Evolutionary conservation across 2,797 vertebrate species (phyloP), one percentile per base, ranked within the genome.

Genomic region (Hydrocynus forskahlii): DNA sequence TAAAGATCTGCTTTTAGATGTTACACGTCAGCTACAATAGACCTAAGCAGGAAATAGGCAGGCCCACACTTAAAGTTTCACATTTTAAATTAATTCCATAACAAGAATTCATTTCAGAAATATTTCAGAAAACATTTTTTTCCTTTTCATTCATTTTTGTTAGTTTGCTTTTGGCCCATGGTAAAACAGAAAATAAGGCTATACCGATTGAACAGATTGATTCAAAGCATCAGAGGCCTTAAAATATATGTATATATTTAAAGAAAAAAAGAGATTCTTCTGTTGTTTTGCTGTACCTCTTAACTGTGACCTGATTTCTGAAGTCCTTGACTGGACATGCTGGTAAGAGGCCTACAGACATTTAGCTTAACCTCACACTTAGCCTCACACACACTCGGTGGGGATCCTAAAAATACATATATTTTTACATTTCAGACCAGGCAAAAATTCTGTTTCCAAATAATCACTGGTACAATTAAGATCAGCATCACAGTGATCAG

Each of bases 21-120:
- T n/a, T 3, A 45, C 38, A 48, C 45, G 43, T 14, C 48, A 7
- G 8, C 38, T 72, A 70, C 60, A 57, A 6, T 29, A 54, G 21
- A 80, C 21, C 54, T 45, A 35, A 66, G 57, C 52, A 80, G 79
- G 62, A 80, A 75, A 80, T 35, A 52, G 43, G 25, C 13, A 62
- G 50, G 5, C 21, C 17, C 70, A 17, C 13, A 38, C 38, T 72
- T 40, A 73, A 52, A 72, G 14, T n/a, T n/a, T 63, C 17, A 68
- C 38, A 43, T 52, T 78, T 43, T 67, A 54, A 23, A 45, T n/a
- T 3, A 40, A n/a, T 40, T 38, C 14, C 2, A 66, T 40, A 10
- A 17, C 63, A 40, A 40, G 0, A 21, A 43, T 68, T 43, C 45
- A 64, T 64, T 21, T 10, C 23, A 8, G 7, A 60, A 21, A 60